phyloP scores from a whole-genome alignment of 2,113 vertebrate genomes.

The Nannospalax galili region DNA sequence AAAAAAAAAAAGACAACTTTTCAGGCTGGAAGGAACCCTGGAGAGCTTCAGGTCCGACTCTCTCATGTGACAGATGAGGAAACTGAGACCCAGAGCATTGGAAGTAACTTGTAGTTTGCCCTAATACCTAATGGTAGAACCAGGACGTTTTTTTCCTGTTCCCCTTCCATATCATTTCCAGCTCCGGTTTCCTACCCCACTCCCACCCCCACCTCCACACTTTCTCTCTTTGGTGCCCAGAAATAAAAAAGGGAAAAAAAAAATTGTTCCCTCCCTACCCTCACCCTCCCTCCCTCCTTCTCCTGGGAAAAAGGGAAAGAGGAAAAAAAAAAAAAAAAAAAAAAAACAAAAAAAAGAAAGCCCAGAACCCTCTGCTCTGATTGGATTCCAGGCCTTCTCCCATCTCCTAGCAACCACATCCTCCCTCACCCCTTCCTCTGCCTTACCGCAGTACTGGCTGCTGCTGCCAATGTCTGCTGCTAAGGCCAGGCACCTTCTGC shows the following conservation, averaged over 20 bases:
- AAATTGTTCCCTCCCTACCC: conserved; percentile 63
- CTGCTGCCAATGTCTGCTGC: conserved; percentile 70
- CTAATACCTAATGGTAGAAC: conserved; percentile 37
- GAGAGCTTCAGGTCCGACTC: conserved; percentile 16
- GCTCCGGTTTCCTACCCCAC: conserved; percentile 74
- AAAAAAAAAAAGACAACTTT: not conserved
- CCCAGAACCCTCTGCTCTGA: conserved; percentile 59
- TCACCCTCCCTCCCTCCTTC: conserved; percentile 55
- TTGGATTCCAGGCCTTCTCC: conserved; percentile 71
- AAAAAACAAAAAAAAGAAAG: too few species aligned
- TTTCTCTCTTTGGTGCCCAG: conserved; percentile 74
- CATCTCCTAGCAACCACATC: conserved; percentile 83
- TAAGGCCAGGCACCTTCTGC: conserved; percentile 72
- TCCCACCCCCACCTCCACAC: conserved; percentile 69
- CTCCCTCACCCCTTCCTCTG: conserved; percentile 68
- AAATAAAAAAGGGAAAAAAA: conserved; percentile 71
- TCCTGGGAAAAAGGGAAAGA: conserved; percentile 68
- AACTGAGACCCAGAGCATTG: conserved; percentile 41
- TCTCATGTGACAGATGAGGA: conserved; percentile 40
- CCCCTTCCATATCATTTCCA: conserved; percentile 76
- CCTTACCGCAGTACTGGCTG: conserved; percentile 74
- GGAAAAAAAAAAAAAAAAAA: too few species aligned
- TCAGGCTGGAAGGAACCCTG: conserved; percentile 26
- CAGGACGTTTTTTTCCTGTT: conserved; percentile 64
- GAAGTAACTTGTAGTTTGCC: conserved; percentile 29